These are phyloP conservation scores for Alsophila aescularia DNA, from an alignment of 2,888 invertebrate genomes.

Conservation along the genomic window DNA sequence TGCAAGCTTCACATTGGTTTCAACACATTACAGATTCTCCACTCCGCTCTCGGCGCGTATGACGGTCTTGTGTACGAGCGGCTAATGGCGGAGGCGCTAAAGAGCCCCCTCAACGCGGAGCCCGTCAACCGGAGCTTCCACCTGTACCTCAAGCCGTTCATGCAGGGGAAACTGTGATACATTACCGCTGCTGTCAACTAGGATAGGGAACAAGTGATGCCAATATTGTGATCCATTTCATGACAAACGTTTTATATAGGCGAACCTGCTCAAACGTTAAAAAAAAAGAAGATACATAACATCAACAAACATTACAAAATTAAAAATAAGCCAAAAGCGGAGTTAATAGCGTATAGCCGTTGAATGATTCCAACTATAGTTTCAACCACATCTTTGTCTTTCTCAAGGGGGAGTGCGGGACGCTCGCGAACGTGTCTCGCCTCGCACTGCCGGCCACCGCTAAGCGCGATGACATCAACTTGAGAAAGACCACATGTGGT, in stretches of 20 bases:
- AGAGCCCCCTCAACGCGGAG: constrained; percentile 92
- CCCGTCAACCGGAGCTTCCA: constrained; percentile 91
- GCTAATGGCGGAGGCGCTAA: constrained; percentile 90
- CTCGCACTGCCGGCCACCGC: no score
- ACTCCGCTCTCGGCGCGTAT: constrained; percentile 91
- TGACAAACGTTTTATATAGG: not conserved
- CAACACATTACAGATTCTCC: constrained; percentile 72
- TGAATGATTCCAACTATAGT: no score
- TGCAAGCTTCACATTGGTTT: no score
- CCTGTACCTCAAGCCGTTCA: constrained; percentile 90
- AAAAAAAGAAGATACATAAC: no score
- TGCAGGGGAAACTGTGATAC: constrained; percentile 88
- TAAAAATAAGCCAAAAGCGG: no score
- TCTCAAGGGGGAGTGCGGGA: no score
- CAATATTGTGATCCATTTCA: not conserved
- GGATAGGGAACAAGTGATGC: not conserved
- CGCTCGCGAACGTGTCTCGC: no score
- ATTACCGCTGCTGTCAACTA: not conserved
- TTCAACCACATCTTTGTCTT: no score
- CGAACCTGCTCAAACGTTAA: not conserved
- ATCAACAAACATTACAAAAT: no score
- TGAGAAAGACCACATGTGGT: no score
- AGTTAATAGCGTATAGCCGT: no score
- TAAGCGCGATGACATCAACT: no score
- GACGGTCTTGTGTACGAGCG: constrained; percentile 94